A percentile compares a stretch with the other conserved stretches of the same genome.
Evolutionary conservation across 1,140 invertebrate species (phyloP).

Genomic region (Pollicipes pollicipes): DNA sequence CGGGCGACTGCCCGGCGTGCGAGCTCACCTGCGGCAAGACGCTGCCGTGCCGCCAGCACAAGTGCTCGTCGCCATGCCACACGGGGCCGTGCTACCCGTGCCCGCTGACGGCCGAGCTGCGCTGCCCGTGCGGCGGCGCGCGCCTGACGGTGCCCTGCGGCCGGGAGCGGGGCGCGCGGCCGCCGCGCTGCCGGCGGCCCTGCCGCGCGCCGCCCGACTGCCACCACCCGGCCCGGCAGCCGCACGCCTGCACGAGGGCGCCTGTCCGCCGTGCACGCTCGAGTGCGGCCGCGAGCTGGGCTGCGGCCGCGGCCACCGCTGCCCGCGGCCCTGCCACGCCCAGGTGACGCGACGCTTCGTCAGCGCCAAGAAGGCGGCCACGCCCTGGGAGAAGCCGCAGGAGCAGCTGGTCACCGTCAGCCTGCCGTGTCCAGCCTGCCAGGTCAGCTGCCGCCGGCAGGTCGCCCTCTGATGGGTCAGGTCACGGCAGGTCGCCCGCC

Average conservation of each 20-base stretch:
- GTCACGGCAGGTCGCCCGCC: not conserved
- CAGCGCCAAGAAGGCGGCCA: slow-evolving; percentile 37
- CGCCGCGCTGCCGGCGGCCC: slow-evolving; percentile 22
- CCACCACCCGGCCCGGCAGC: slow-evolving; percentile 47
- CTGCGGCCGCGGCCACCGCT: slow-evolving; percentile 64
- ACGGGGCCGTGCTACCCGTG: slow-evolving; percentile 82
- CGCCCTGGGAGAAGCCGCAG: slow-evolving; percentile 48
- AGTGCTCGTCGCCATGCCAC: slow-evolving; percentile 69
- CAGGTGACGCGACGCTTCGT: slow-evolving; percentile 45
- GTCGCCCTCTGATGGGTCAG: not conserved
- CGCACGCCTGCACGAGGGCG: slow-evolving; percentile 72
- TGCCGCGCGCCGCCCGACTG: slow-evolving; percentile 50
- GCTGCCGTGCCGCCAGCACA: slow-evolving; percentile 70
- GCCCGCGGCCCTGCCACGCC: slow-evolving; percentile 57
- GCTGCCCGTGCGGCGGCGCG: slow-evolving; percentile 64
- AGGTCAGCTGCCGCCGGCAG: slow-evolving; percentile 25
- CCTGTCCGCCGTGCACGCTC: slow-evolving; percentile 63
- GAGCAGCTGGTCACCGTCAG: slow-evolving; percentile 40
- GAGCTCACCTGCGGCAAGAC: slow-evolving; percentile 69
- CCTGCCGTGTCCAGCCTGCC: slow-evolving; percentile 37
- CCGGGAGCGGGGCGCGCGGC: slow-evolving; percentile 36
- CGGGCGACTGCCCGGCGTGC: slow-evolving; percentile 64
- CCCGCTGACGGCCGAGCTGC: slow-evolving; percentile 49
- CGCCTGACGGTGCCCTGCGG: slow-evolving; percentile 70
- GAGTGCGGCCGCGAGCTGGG: slow-evolving; percentile 41